These are phyloP conservation scores for western clawed frog (Xenopus tropicalis) DNA, from an alignment of 2,113 vertebrate species.

Conservation along the genomic window UCB_Xtro_10.0 CM004443.2:46235001-46235500, in stretches of 20 bases:
- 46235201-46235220: not conserved
- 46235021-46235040: too few relatives aligned
- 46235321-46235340: not conserved
- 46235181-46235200: conserved; percentile 9
- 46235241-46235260: conserved; percentile 11
- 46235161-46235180: conserved; percentile 9
- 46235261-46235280: not conserved
- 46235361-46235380: too few relatives aligned
- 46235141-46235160: conserved; percentile 19
- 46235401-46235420: too few relatives aligned
- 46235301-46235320: not conserved
- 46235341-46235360: too few relatives aligned
- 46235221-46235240: conserved; percentile 5
- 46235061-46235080: not conserved
- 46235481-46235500: too few relatives aligned
- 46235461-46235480: too few relatives aligned
- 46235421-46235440: too few relatives aligned
- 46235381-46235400: too few relatives aligned
- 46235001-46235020: too few relatives aligned
- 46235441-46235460: too few relatives aligned
- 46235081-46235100: not conserved
- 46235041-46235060: too few relatives aligned
- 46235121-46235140: conserved; percentile 10
- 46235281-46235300: not conserved
- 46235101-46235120: not conserved